Percentiles rank a stretch among this genome's conserved stretches.
These are phyloP conservation scores for Drosophila limbata DNA, from an alignment of 2,888 invertebrate species.

Conservation along the genomic window DNA sequence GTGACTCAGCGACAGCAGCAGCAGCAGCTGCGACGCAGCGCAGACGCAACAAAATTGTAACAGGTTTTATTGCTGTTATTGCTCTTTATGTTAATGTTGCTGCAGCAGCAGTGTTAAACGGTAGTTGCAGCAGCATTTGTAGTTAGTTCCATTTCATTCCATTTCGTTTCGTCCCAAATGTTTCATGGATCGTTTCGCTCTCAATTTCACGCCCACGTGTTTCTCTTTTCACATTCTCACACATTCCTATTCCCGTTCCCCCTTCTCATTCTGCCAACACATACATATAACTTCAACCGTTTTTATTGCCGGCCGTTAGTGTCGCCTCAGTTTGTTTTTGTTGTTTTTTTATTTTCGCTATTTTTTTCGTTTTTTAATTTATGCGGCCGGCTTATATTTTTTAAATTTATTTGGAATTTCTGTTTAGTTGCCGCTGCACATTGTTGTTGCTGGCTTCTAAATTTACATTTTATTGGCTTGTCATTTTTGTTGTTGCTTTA, in stretches of 20 bases:
- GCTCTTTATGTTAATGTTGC: conserved; percentile 9
- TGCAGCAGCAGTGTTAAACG: conserved; percentile 32
- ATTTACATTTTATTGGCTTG: conserved; percentile 77
- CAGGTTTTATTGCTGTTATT: conserved; percentile 56
- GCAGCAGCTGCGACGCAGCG: conserved; percentile 31
- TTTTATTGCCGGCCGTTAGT: conserved; percentile 44
- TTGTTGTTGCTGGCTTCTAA: conserved; percentile 52
- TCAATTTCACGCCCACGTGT: conserved; percentile 66
- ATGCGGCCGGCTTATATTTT: conserved; percentile 63
- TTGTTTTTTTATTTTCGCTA: conserved; percentile 34
- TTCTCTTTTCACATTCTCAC: conserved; percentile 32
- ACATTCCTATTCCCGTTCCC: not conserved
- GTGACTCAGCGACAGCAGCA: conserved; percentile 55
- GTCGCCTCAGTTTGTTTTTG: conserved; percentile 60
- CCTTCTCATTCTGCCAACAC: not conserved
- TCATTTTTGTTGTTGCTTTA: conserved; percentile 39
- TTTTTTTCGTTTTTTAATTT: conserved; percentile 55
- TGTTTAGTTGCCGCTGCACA: conserved; percentile 45
- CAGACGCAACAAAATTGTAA: conserved; percentile 62
- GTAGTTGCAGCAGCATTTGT: conserved; percentile 55
- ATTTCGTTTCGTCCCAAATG: conserved; percentile 62
- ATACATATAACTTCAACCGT: conserved; percentile 18
- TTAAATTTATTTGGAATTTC: conserved; percentile 54
- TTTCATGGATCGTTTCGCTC: conserved; percentile 51
- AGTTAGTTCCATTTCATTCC: conserved; percentile 63